Evolutionary conservation across 2,113 vertebrate species (phyloP).

Genomic region (Ciconia maguari): DNA sequence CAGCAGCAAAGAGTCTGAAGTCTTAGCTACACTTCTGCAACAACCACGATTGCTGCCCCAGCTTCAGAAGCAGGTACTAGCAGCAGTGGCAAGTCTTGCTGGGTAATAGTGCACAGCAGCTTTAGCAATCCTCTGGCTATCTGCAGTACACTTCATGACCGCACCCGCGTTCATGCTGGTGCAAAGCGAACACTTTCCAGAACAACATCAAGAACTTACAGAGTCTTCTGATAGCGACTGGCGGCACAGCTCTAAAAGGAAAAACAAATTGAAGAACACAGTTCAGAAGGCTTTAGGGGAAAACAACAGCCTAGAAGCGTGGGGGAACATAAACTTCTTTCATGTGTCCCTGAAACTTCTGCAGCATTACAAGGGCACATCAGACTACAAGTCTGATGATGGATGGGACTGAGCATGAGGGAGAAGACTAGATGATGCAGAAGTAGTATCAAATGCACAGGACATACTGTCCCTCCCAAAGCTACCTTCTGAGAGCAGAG

Average conservation of each 20-base stretch:
- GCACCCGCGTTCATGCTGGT: accelerated
- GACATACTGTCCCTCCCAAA: not conserved
- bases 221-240: conserved; percentile 90
- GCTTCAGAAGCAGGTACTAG: not conserved
- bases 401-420: not conserved
- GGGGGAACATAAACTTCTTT: not conserved
- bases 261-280: not conserved
- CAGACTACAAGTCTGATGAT: not conserved
- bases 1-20: not conserved
- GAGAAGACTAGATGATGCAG: not conserved
- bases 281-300: not conserved
- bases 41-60: not conserved
- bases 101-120: not conserved
- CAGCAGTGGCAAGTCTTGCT: not conserved
- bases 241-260: conserved; percentile 86
- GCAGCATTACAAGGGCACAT: not conserved
- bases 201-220: conserved; percentile 77
- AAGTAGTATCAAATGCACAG: not conserved
- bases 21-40: not conserved
- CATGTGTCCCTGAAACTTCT: not conserved
- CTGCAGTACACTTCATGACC: not conserved
- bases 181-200: not conserved
- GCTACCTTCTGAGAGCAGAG: not conserved
- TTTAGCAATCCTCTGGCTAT: not conserved
- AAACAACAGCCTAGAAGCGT: not conserved